Evolutionary conservation across 2,888 invertebrate genomes (phyloP).

Genomic region (Eumacrocentrus americanus): DNA sequence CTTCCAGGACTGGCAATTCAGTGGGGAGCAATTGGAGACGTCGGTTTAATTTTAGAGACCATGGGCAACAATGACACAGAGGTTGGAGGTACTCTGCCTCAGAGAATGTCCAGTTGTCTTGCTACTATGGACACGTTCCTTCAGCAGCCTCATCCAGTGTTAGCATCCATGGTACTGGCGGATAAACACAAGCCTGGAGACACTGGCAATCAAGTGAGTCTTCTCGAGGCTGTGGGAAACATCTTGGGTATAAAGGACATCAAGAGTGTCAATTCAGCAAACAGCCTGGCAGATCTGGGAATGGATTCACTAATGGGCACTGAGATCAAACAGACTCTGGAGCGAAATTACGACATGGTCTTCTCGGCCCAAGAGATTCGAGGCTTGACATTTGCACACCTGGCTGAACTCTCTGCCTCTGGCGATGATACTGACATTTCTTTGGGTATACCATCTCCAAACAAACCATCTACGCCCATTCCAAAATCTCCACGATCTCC

Average conservation of each 20-base stretch:
- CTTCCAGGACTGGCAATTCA: conserved; percentile 91
- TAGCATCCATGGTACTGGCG: conserved; percentile 85
- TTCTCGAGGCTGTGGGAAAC: conserved; percentile 83
- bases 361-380: conserved; percentile 92
- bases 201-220: conserved; percentile 66
- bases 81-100: conserved; percentile 95
- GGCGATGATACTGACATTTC: conserved; percentile 35
- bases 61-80: conserved; percentile 90
- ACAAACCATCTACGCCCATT: conserved; percentile 57
- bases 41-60: conserved; percentile 85
- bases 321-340: conserved; percentile 95
- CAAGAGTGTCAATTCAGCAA: conserved; percentile 75
- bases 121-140: conserved; percentile 87
- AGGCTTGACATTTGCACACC: conserved; percentile 77
- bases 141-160: conserved; percentile 84
- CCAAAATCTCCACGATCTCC: conserved; percentile 53
- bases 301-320: conserved; percentile 99
- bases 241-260: conserved; percentile 90
- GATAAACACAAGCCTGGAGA: conserved; percentile 75
- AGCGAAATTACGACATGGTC: conserved; percentile 89
- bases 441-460: conserved; percentile 44
- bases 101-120: conserved; percentile 93
- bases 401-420: conserved; percentile 67
- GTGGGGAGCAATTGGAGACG: conserved; percentile 99
- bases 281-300: conserved; percentile 90